Percentiles rank a stretch among this genome's conserved stretches.
Conservation (phyloP, 2,888 invertebrate species). For the Pyralis farinalis region DNA sequence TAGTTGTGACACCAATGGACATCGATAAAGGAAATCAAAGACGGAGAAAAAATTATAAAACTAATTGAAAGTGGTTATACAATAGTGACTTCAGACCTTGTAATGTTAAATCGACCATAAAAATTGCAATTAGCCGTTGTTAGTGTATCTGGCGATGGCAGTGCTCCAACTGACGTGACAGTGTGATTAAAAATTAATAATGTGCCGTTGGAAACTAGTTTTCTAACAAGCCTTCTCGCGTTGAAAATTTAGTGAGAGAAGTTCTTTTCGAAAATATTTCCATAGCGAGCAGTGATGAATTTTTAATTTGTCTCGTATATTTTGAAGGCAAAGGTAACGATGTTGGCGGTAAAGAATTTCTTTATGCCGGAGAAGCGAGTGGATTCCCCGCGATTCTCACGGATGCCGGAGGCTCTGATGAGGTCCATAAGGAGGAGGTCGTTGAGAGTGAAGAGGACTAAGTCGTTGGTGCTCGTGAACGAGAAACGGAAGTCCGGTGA, state of each 20-base stretch:
- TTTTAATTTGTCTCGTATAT: neutral
- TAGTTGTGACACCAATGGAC: constrained; percentile 18
- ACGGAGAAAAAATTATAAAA: constrained; percentile 8
- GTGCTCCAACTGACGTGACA: constrained; percentile 25
- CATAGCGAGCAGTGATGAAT: too few species aligned
- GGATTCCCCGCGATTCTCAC: constrained; percentile 80
- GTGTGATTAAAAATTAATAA: neutral
- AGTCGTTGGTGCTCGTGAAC: constrained; percentile 85
- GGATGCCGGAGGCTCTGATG: constrained; percentile 88
- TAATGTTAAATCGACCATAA: constrained; percentile 22
- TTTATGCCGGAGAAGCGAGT: constrained; percentile 84
- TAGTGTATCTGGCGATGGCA: constrained; percentile 21
- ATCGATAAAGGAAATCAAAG: constrained; percentile 16
- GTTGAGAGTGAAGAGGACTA: constrained; percentile 87
- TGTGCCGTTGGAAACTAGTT: too few species aligned
- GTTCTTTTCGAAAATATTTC: neutral
- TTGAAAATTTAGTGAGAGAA: neutral
- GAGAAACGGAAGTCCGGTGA: constrained; percentile 91
- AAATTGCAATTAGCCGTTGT: constrained; percentile 22
- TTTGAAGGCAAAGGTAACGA: constrained; percentile 32
- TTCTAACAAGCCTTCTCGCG: too few species aligned
- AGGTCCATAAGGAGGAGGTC: constrained; percentile 87
- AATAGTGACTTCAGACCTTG: constrained; percentile 30
- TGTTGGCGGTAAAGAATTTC: constrained; percentile 89
- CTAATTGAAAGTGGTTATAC: constrained; percentile 28